Conservation (phyloP, 2,888 invertebrate species). For the Drosophila atripex region DNA sequence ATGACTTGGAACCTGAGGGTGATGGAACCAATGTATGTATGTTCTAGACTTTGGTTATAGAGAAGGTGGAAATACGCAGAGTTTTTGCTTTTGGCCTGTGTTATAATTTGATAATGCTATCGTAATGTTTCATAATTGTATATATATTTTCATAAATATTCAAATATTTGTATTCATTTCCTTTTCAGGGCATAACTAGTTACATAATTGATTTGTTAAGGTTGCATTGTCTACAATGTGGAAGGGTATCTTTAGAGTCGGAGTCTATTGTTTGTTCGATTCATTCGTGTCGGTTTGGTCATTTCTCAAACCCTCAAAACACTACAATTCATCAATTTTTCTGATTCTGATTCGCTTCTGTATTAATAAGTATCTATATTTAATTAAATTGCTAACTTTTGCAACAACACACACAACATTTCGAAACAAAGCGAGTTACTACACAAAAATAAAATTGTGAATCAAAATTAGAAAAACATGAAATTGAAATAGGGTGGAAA, state of each 20-base stretch:
- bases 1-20: too few relatives aligned
- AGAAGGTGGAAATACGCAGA: too few relatives aligned
- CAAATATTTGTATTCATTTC: conserved; percentile 42
- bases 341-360: conserved; percentile 3
- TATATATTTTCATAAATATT: conserved; percentile 38
- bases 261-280: conserved; percentile 44
- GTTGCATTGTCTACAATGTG: conserved; percentile 42
- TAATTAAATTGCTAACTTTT: conserved; percentile 52
- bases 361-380: conserved; percentile 13
- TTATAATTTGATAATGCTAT: conserved; percentile 53
- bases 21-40: too few relatives aligned
- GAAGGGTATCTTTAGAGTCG: conserved; percentile 32
- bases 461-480: background rate
- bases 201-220: conserved; percentile 41
- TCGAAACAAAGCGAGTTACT: conserved; percentile 19
- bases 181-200: conserved; percentile 48
- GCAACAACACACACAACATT: conserved; percentile 63
- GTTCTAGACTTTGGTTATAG: too few relatives aligned
- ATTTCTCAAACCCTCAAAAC: conserved; percentile 12
- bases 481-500: conserved; percentile 6
- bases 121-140: conserved; percentile 41
- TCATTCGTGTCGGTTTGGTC: conserved; percentile 12
- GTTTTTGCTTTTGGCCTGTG: background rate
- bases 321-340: conserved; percentile 20
- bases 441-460: background rate